Percentiles rank a stretch among this genome's conserved stretches.
These are phyloP conservation scores for Tetranychus cinnabarinus DNA, from an alignment of 1,140 invertebrate genomes.

Conservation along the genomic window DNA sequence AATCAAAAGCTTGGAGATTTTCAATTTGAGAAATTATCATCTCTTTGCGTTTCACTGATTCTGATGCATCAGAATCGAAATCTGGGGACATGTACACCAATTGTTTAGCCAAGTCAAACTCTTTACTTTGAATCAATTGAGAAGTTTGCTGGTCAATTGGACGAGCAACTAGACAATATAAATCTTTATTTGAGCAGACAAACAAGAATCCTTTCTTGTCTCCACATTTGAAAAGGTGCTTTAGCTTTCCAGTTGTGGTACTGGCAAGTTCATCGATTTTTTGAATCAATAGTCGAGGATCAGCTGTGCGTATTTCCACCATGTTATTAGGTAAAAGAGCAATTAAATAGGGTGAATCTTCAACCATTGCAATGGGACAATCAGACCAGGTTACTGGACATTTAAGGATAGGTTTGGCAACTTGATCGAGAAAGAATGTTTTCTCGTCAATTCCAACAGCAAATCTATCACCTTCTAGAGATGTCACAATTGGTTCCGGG, in stretches of 20 bases:
- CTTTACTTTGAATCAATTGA: conserved; percentile 55
- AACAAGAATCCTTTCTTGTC: conserved; percentile 40
- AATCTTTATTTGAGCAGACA: conserved; percentile 53
- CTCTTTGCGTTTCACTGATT: conserved; percentile 33
- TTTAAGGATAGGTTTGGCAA: conserved; percentile 39
- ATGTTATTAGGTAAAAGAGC: conserved; percentile 39
- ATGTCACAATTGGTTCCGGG: conserved; percentile 53
- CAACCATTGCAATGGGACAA: conserved; percentile 17
- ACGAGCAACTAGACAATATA: conserved; percentile 58
- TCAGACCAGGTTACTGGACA: conserved; percentile 59
- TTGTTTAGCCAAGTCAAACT: conserved; percentile 77
- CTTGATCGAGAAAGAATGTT: conserved; percentile 48
- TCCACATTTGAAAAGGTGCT: conserved; percentile 7
- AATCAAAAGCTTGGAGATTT: conserved; percentile 63
- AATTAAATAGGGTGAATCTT: conserved; percentile 71
- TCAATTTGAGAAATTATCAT: conserved; percentile 63
- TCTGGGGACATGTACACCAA: conserved; percentile 36
- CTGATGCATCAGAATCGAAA: background rate
- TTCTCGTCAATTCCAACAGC: conserved; percentile 57
- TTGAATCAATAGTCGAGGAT: conserved; percentile 44
- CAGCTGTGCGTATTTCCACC: conserved; percentile 55
- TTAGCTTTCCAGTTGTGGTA: background rate
- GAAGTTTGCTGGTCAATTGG: conserved; percentile 55
- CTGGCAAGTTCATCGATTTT: conserved; percentile 30
- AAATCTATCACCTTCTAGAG: conserved; percentile 43